Conservation (phyloP, 1,140 invertebrate genomes). For the Aphaenogaster rudis region DNA sequence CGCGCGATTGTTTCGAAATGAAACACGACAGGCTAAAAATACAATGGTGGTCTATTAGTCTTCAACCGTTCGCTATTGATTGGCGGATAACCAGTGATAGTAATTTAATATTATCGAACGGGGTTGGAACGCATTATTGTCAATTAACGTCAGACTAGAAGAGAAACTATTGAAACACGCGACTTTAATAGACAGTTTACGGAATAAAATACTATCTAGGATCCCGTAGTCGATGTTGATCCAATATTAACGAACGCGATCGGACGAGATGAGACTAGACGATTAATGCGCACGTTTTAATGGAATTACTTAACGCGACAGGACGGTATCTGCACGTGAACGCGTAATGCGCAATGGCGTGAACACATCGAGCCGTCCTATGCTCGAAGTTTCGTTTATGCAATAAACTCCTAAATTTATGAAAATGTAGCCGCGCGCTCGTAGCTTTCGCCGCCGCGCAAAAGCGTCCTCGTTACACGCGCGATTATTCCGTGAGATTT, state of each 20-base stretch:
- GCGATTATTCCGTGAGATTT: constrained; percentile 12
- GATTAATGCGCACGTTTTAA: constrained; percentile 52
- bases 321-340: not conserved
- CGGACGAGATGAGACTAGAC: not conserved
- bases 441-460: not conserved
- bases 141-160: constrained; percentile 51
- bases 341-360: constrained; percentile 2
- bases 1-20: not conserved
- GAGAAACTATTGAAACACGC: constrained; percentile 28
- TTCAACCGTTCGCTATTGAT: constrained; percentile 2
- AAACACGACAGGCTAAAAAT: not conserved
- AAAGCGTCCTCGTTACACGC: not conserved
- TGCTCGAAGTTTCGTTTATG: not conserved
- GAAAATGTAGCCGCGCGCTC: constrained; percentile 14
- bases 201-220: constrained; percentile 35
- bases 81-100: constrained; percentile 19
- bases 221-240: constrained; percentile 27
- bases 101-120: constrained; percentile 51
- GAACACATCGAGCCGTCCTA: not conserved
- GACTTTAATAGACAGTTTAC: constrained; percentile 56
- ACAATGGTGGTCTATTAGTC: not conserved
- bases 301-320: constrained; percentile 33
- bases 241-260: constrained; percentile 39
- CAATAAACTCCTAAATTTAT: constrained; percentile 46
- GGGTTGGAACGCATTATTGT: constrained; percentile 40